Percentiles rank a stretch among this genome's conserved stretches.
Conservation (phyloP, 2,797 vertebrate species). For the Hylomyscus alleni region DNA sequence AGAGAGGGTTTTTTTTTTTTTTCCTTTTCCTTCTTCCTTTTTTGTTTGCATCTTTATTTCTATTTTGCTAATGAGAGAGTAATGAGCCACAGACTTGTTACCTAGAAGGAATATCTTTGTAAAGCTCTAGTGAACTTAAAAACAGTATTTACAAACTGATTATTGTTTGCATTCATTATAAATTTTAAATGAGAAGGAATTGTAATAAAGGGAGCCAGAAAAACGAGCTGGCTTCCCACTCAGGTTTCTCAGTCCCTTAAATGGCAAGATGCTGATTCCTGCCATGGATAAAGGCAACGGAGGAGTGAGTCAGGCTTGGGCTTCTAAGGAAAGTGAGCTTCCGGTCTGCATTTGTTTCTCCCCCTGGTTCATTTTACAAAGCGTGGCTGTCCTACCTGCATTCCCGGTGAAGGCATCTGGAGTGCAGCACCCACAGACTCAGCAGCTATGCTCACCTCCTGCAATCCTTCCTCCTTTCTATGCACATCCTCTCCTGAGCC, state of each 20-base stretch:
- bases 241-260: slow-evolving; percentile 81
- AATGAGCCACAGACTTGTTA: slow-evolving; percentile 91
- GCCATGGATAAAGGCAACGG: not conserved
- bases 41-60: slow-evolving; percentile 88
- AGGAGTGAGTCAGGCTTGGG: not conserved
- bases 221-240: slow-evolving; percentile 82
- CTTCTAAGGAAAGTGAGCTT: not conserved
- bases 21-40: slow-evolving; percentile 24
- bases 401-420: not conserved
- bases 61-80: slow-evolving; percentile 91
- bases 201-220: slow-evolving; percentile 79
- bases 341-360: not conserved
- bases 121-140: slow-evolving; percentile 90
- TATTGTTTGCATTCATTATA: slow-evolving; percentile 88
- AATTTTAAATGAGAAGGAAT: slow-evolving; percentile 87
- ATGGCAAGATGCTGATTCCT: slow-evolving; percentile 74
- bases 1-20: slow-evolving; percentile 66
- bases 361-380: not conserved
- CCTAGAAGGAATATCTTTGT: slow-evolving; percentile 89
- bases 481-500: slow-evolving; percentile 9
- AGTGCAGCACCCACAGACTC: not conserved
- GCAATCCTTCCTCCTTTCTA: not conserved
- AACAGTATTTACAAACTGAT: slow-evolving; percentile 90
- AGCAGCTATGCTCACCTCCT: not conserved
- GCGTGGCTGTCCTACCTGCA: not conserved